Conservation (phyloP, 2,113 vertebrate species). For the Pangasianodon gigas region DNA sequence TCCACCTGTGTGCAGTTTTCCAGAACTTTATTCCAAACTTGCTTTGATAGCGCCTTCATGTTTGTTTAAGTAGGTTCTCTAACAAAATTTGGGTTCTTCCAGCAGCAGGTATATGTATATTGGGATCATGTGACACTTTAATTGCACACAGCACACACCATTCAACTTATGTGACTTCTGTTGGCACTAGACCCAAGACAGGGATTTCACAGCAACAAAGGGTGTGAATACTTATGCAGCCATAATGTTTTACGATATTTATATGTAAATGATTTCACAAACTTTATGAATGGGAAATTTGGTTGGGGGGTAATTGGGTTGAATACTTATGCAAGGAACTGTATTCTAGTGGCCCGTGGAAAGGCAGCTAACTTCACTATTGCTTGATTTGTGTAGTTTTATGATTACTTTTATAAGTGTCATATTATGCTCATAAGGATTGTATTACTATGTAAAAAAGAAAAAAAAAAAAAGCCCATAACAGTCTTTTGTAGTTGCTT, state of each 20-base stretch:
- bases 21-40: neutral
- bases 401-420: slow-evolving; percentile 33
- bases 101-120: neutral
- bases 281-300: neutral
- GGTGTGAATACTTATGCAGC: neutral
- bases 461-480: neutral
- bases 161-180: no score
- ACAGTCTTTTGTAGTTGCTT: slow-evolving; percentile 24
- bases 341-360: neutral
- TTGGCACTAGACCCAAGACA: neutral
- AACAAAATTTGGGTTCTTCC: neutral
- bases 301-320: neutral
- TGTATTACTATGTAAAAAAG: neutral
- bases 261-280: neutral
- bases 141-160: no score
- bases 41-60: no score
- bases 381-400: slow-evolving; percentile 31
- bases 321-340: no score
- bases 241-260: neutral
- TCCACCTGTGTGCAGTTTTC: neutral
- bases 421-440: slow-evolving; percentile 2
- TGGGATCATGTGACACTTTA: neutral
- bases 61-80: neutral
- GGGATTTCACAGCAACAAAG: neutral
- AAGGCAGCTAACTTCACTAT: slow-evolving; percentile 11